Conservation (phyloP, 2,888 invertebrate genomes). For the Plagodis dolabraria region DNA sequence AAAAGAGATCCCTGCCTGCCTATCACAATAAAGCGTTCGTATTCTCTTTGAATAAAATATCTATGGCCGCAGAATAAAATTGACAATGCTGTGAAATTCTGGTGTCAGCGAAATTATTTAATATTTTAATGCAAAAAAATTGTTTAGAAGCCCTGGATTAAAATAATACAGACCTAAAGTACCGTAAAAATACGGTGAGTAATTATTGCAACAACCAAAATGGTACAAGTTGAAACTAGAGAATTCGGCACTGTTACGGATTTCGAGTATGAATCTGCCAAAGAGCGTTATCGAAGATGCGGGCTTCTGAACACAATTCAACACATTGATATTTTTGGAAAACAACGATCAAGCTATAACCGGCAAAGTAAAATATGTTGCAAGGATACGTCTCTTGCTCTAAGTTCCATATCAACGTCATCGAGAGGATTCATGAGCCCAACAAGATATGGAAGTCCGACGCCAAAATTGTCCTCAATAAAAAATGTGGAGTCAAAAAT, state of each 20-base stretch:
- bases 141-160: no score
- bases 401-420: slow-evolving; percentile 39
- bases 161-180: slow-evolving; percentile 3
- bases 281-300: slow-evolving; percentile 48
- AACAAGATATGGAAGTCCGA: slow-evolving; percentile 1
- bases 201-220: not conserved
- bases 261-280: slow-evolving; percentile 23
- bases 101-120: no score
- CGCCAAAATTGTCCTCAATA: not conserved
- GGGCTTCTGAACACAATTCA: slow-evolving; percentile 48
- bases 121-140: no score
- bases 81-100: no score
- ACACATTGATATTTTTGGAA: slow-evolving; percentile 60
- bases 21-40: no score
- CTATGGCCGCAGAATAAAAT: no score
- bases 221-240: slow-evolving; percentile 6
- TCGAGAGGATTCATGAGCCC: slow-evolving; percentile 29
- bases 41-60: no score
- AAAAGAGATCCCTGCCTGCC: no score
- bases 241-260: slow-evolving; percentile 21
- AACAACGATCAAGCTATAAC: slow-evolving; percentile 24
- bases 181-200: no score
- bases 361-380: not conserved
- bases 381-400: slow-evolving; percentile 1
- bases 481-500: slow-evolving; percentile 40